These are phyloP conservation scores for Anhinga rufa DNA, from an alignment of 2,113 vertebrate species.

Conservation along the genomic window DNA sequence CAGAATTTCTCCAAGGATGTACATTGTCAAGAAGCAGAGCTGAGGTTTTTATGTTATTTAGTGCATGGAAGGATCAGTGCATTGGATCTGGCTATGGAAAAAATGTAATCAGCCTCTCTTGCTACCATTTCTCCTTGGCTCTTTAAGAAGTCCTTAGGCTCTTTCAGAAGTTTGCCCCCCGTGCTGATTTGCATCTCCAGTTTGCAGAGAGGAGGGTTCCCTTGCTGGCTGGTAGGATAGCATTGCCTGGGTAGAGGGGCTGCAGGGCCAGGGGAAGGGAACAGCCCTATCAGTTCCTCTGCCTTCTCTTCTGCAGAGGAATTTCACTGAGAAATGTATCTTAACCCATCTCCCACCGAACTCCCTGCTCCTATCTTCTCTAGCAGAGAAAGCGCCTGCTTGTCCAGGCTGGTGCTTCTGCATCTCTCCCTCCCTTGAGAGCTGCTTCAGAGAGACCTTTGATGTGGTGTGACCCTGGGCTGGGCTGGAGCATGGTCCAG, in stretches of 20 bases:
- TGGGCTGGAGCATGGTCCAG: not conserved
- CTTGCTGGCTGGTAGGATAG: not conserved
- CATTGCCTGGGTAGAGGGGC: not conserved
- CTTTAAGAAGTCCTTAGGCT: not conserved
- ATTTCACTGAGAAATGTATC: not conserved
- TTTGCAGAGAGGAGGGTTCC: not conserved
- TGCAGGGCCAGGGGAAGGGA: not conserved
- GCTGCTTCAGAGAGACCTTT: conserved; percentile 1
- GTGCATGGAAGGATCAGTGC: not conserved
- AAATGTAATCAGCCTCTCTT: not conserved
- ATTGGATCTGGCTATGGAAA: not conserved
- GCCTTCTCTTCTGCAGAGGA: not conserved
- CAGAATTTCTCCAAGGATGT: not conserved
- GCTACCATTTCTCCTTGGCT: not conserved
- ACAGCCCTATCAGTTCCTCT: not conserved
- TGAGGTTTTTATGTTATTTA: not conserved
- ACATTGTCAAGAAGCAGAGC: not conserved
- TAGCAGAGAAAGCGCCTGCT: not conserved
- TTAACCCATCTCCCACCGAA: not conserved
- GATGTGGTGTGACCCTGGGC: not conserved
- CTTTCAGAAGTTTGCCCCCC: not conserved
- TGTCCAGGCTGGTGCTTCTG: not conserved
- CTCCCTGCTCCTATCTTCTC: not conserved
- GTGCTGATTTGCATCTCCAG: not conserved
- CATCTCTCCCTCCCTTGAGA: not conserved